Conservation (phyloP, 2,797 vertebrate species). For the Phalanger gymnotis region DNA sequence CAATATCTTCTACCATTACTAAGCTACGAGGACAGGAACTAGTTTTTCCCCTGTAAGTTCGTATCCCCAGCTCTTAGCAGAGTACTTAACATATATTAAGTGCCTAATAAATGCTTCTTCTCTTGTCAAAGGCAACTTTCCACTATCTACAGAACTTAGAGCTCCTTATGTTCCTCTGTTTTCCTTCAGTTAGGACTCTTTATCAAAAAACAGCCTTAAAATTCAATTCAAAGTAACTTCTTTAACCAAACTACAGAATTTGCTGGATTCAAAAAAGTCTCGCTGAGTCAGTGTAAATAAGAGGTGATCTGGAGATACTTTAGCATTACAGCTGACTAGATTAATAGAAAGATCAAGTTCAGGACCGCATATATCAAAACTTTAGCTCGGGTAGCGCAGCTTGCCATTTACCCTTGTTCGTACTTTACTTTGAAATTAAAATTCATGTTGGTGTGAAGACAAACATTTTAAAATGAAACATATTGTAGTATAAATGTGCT, state of each 20-base stretch:
- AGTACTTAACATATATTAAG: not conserved
- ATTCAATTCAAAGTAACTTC: not conserved
- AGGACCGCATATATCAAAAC: not conserved
- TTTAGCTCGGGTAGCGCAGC: not conserved
- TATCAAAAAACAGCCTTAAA: not conserved
- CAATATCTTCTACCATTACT: not conserved
- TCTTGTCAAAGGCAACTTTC: not conserved
- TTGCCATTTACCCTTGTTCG: not conserved
- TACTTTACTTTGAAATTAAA: not conserved
- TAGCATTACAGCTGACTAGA: not conserved
- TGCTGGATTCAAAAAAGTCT: not conserved
- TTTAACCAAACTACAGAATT: not conserved
- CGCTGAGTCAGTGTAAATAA: not conserved
- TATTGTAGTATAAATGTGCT: not conserved
- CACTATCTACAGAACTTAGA: not conserved
- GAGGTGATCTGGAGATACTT: not conserved
- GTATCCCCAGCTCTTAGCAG: not conserved
- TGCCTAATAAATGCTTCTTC: not conserved
- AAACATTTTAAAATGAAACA: constrained; percentile 40
- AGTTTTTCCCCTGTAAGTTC: not conserved
- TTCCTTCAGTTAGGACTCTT: not conserved
- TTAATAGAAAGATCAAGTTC: not conserved
- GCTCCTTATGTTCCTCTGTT: not conserved
- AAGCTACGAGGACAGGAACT: not conserved
- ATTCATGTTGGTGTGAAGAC: constrained; percentile 11